Conservation (phyloP, 2,113 vertebrate genomes). For the Chinchilla lanigera region DNA sequence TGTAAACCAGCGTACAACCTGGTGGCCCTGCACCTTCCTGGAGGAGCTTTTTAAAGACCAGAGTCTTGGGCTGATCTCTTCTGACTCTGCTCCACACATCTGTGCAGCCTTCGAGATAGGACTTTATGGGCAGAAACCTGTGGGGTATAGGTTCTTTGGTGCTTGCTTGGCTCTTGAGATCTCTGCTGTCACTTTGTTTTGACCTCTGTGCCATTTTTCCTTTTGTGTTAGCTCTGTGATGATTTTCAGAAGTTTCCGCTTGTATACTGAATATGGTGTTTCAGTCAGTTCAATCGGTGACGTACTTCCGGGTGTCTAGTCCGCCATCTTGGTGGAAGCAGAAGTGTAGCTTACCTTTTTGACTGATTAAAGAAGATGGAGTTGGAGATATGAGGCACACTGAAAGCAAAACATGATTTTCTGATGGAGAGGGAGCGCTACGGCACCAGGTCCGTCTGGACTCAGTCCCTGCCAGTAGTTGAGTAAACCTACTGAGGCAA, state of each 20-base stretch:
- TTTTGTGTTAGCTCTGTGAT: background rate
- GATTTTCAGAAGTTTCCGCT: background rate
- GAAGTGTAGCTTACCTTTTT: background rate
- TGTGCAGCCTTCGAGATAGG: background rate
- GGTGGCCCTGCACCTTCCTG: background rate
- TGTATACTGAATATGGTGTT: background rate
- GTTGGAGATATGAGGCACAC: background rate
- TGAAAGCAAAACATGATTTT: background rate
- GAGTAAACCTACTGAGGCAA: background rate
- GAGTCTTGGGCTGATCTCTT: background rate
- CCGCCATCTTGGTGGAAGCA: background rate
- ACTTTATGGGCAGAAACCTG: background rate
- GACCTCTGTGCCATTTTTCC: background rate
- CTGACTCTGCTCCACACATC: fast-evolving
- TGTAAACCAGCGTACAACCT: background rate
- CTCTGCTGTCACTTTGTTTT: background rate
- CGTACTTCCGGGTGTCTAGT: background rate
- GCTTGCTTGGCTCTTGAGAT: background rate
- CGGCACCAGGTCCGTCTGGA: background rate
- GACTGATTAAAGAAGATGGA: background rate
- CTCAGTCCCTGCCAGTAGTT: background rate
- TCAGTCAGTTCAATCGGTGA: background rate
- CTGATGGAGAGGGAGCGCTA: background rate
- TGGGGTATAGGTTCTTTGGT: background rate
- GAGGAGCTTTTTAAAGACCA: background rate